phyloP scores from a whole-genome alignment of 2,797 vertebrate species.

The Dicrostonyx torquatus region DNA sequence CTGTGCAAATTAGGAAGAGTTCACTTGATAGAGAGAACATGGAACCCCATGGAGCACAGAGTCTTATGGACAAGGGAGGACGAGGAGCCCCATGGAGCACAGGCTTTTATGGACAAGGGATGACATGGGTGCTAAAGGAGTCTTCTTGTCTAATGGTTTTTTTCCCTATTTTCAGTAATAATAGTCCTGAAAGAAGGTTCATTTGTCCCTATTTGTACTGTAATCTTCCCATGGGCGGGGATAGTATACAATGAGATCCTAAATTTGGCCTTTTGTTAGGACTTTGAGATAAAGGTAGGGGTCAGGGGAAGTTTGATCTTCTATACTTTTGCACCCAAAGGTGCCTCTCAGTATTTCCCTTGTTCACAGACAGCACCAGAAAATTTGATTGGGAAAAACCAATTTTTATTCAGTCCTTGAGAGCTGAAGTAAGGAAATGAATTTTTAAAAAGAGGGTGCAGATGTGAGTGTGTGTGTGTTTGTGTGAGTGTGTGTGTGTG shows the following conservation, averaged over 20 bases:
- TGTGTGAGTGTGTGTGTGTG: not conserved
- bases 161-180: not conserved
- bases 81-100: not conserved
- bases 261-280: not conserved
- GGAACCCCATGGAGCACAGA: not conserved
- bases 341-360: not conserved
- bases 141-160: not conserved
- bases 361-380: not conserved
- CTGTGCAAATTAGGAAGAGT: not conserved
- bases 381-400: not conserved
- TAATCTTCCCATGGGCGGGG: not conserved
- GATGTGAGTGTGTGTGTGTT: not conserved
- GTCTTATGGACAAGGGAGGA: not conserved
- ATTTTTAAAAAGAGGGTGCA: not conserved
- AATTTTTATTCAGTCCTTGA: slow-evolving; percentile 2
- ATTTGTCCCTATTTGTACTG: not conserved
- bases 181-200: not conserved
- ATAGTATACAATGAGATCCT: not conserved
- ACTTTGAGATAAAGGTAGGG: not conserved
- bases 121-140: not conserved
- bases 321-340: not conserved
- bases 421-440: not conserved
- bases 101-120: not conserved
- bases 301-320: not conserved
- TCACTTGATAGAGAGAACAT: not conserved